Conservation (phyloP, 2,888 invertebrate species). For the Apotomis capreana region DNA sequence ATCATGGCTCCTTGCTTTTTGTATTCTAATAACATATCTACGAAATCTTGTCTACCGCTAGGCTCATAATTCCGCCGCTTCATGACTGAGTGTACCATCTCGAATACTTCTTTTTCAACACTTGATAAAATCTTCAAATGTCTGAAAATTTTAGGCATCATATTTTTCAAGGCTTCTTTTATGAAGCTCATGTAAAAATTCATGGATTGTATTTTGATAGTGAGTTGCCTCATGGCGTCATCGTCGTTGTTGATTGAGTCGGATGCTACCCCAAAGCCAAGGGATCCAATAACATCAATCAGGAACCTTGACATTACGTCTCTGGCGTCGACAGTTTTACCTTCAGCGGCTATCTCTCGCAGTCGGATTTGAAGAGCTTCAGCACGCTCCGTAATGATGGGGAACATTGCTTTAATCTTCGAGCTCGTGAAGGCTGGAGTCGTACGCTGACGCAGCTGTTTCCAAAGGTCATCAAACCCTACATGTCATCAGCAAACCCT, state of each 20-base stretch:
- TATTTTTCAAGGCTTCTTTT: too few relatives aligned
- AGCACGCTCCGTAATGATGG: constrained; percentile 37
- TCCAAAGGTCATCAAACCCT: constrained; percentile 39
- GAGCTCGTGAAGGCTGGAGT: constrained; percentile 38
- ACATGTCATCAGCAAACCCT: constrained; percentile 37
- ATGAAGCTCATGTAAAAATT: constrained; percentile 1
- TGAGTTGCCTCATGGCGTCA: constrained; percentile 38
- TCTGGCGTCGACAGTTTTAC: too few relatives aligned
- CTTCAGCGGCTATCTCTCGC: too few relatives aligned
- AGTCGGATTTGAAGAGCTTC: not conserved
- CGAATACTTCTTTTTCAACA: too few relatives aligned
- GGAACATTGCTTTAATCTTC: constrained; percentile 41
- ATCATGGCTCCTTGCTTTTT: constrained; percentile 27
- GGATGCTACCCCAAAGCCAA: not conserved
- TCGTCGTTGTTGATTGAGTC: constrained; percentile 33
- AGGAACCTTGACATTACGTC: too few relatives aligned
- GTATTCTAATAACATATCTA: constrained; percentile 36
- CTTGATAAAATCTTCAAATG: too few relatives aligned
- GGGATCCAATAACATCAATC: too few relatives aligned
- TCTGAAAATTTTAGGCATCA: too few relatives aligned
- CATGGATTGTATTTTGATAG: constrained; percentile 17
- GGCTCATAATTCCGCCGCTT: constrained; percentile 36
- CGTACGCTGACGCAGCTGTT: constrained; percentile 35
- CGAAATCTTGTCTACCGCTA: constrained; percentile 27
- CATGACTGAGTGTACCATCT: too few relatives aligned